These are phyloP conservation scores for Reticulitermes lucifugus DNA, from an alignment of 2,888 invertebrate genomes.

Conservation along the genomic window DNA sequence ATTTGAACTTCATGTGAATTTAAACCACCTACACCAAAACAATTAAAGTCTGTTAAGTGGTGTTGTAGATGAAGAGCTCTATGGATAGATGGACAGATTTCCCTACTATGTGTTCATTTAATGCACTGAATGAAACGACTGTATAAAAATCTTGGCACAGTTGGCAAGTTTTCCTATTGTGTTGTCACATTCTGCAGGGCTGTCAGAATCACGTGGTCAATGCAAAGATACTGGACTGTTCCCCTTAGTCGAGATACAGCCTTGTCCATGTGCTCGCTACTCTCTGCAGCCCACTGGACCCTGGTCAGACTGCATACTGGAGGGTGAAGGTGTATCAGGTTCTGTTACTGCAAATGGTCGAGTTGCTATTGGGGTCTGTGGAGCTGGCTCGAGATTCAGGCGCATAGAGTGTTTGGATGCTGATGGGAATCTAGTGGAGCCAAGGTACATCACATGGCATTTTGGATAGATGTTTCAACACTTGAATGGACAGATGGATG, in stretches of 20 bases:
- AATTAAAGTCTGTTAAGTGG: too few species aligned
- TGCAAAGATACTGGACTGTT: slow-evolving; percentile 57
- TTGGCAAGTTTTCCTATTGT: too few species aligned
- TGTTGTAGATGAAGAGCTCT: too few species aligned
- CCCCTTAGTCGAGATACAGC: slow-evolving; percentile 58
- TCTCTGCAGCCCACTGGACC: slow-evolving; percentile 57
- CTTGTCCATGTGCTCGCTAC: slow-evolving; percentile 60
- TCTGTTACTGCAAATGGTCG: slow-evolving; percentile 55
- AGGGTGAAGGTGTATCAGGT: slow-evolving; percentile 41
- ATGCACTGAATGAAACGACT: too few species aligned
- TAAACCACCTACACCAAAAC: too few species aligned
- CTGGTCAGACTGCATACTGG: slow-evolving; percentile 60
- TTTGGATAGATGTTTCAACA: not conserved
- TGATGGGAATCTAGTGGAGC: slow-evolving; percentile 59
- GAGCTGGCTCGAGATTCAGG: slow-evolving; percentile 59
- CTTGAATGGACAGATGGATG: not conserved
- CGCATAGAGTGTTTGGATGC: slow-evolving; percentile 59
- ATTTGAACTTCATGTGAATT: too few species aligned
- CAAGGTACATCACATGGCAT: slow-evolving; percentile 56
- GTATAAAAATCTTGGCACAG: too few species aligned
- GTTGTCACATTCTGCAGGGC: slow-evolving; percentile 53
- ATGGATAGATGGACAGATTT: too few species aligned
- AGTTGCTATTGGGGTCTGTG: slow-evolving; percentile 58
- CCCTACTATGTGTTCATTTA: too few species aligned
- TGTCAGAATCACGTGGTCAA: slow-evolving; percentile 56